Evolutionary conservation across 37 sponge, comb jelly and placozoan species (phyloP), one percentile per base, ranked within the genome.

Genomic region (Amphimedon queenslandica): DNA sequence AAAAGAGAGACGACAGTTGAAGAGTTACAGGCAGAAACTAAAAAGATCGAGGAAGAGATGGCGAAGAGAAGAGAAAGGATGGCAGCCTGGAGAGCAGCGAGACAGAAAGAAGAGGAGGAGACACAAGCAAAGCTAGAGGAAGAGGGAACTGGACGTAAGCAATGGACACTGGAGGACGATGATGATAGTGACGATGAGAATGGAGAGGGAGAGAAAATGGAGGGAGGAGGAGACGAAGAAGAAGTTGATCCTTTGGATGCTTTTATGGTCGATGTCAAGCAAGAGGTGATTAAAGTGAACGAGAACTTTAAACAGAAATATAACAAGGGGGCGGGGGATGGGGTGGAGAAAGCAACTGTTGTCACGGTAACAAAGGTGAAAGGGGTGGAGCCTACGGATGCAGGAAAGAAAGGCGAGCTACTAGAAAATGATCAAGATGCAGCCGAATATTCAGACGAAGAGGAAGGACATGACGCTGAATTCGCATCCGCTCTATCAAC

Each of bases 171-270:
- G 30, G 87, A 91, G 2, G 88, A 82, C 3, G 88, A 90, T 23
- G 81, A 77, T 74, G 87, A 76, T 40, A 75, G 77, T 25, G 67
- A 79, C 28, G 72, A 93, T 38, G 72, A 70, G 57, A 75, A 66
- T 27, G 82, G 70, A 65, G 70, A 84, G 61, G 64, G 24, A 23
- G 71, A 51, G 2, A 63, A 61, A n/a, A 69, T 39, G n/a, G 39
- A 37, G 27, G 78, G 57, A 35, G 57, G 60, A 40, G 55, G 42
- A n/a, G 61, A 61, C 30, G 77, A 72, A 38, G 85, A 80, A 0
- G 92, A 92, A 31, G 79, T 88, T 13, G 97, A 96, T 67, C 96
- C 96, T 20, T 76, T 99, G 40, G 99, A 99, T 78, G 96, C 93
- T 33, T 99, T 88, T 71, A 92, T 92, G 93, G 75, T 67, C 38